phyloP scores from a whole-genome alignment of 2,113 vertebrate genomes.

The Brachionichthys hirsutus region DNA sequence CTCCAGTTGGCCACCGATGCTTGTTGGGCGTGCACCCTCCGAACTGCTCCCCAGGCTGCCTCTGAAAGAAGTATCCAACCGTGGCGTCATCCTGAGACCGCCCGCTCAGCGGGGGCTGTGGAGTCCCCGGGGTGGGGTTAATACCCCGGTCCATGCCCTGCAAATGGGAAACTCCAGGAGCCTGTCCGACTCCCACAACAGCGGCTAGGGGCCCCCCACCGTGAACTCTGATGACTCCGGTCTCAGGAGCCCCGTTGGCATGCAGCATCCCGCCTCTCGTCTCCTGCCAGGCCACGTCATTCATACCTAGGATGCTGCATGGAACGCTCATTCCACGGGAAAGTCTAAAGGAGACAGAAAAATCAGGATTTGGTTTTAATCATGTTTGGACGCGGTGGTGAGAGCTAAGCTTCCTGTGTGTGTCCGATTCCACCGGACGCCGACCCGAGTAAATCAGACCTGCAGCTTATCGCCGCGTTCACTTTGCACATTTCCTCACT shows the following conservation, averaged over 20 bases:
- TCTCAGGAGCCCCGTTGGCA: constrained; percentile 72
- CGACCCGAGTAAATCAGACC: no score
- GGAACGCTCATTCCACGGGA: constrained; percentile 79
- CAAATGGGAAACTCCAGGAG: constrained; percentile 65
- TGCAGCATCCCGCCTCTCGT: constrained; percentile 78
- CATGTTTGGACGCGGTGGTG: no score
- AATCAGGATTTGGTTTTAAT: neutral
- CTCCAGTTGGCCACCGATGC: constrained; percentile 74
- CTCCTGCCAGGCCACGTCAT: constrained; percentile 84
- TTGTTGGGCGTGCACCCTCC: constrained; percentile 71
- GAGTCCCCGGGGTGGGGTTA: constrained; percentile 58
- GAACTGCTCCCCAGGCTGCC: constrained; percentile 75
- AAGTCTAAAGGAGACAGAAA: constrained; percentile 57
- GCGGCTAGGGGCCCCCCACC: constrained; percentile 59
- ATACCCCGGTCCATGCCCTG: constrained; percentile 68
- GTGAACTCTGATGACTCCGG: constrained; percentile 62
- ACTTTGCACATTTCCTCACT: no score
- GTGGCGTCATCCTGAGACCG: constrained; percentile 74
- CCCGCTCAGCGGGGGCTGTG: constrained; percentile 70
- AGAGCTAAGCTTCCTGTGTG: no score
- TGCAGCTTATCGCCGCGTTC: no score
- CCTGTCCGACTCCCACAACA: constrained; percentile 60
- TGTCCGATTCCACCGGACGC: no score
- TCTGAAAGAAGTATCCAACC: constrained; percentile 79
- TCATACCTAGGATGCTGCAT: constrained; percentile 82